Conservation (phyloP, 2,797 vertebrate species). For the Pterois miles region DNA sequence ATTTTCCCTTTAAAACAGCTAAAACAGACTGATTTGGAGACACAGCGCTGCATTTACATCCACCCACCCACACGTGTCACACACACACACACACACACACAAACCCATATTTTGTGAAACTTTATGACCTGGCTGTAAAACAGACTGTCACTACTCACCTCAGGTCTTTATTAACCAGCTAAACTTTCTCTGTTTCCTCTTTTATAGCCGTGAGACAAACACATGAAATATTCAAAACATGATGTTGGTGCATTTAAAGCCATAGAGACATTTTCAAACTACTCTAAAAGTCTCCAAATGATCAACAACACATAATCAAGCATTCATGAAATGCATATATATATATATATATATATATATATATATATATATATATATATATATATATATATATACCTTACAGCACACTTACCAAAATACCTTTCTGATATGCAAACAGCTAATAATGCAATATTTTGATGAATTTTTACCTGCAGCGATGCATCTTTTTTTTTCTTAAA, state of each 20-base stretch:
- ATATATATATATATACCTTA: too few species aligned
- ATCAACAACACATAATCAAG: neutral
- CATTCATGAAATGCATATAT: neutral
- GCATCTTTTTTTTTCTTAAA: neutral
- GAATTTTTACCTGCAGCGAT: neutral
- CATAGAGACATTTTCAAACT: neutral
- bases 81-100: conserved; percentile 21
- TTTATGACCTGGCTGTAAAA: conserved; percentile 42
- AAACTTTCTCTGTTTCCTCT: neutral
- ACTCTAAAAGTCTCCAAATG: neutral
- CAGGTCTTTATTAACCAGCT: neutral
- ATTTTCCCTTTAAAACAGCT: too few species aligned
- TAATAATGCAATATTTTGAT: neutral
- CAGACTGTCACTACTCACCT: neutral
- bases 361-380: too few species aligned
- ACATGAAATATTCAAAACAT: neutral
- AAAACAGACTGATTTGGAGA: too few species aligned
- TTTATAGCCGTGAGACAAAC: neutral
- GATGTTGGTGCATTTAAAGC: neutral
- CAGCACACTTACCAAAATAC: neutral
- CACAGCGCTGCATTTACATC: neutral
- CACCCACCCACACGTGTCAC: conserved; percentile 1
- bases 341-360: too few species aligned
- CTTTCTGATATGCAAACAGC: neutral
- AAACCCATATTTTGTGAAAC: conserved; percentile 22